A percentile compares a stretch with the other conserved stretches of the same genome.
Evolutionary conservation across 2,797 vertebrate species (phyloP).

Genomic region (Chaetodon trifasciatus): DNA sequence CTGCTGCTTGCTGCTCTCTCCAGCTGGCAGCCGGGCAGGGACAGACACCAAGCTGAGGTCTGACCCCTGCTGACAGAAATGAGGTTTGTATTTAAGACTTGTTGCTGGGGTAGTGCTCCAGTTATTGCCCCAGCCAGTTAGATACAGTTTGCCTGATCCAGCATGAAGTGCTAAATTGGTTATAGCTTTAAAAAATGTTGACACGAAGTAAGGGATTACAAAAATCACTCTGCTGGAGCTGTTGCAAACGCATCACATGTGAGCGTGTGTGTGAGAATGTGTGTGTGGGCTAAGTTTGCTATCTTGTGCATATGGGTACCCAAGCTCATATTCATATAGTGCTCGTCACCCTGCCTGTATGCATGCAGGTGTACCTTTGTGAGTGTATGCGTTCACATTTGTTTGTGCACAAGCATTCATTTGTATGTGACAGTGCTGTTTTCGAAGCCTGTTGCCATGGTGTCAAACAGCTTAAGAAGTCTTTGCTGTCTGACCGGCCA

Average conservation of each 20-base stretch:
- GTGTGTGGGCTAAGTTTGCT: constrained; percentile 25
- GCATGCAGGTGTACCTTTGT: constrained; percentile 8
- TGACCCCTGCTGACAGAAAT: constrained; percentile 84
- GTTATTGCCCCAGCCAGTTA: constrained; percentile 50
- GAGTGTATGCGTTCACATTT: neutral
- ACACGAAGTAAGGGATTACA: constrained; percentile 45
- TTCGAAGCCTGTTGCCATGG: constrained; percentile 68
- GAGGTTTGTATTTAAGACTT: constrained; percentile 68
- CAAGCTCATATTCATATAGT: neutral
- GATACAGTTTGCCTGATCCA: constrained; percentile 59
- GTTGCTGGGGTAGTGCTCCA: constrained; percentile 57
- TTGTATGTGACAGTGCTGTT: constrained; percentile 51
- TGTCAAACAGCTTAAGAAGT: constrained; percentile 72
- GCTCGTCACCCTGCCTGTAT: neutral
- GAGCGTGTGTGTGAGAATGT: constrained; percentile 12
- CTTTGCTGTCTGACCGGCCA: constrained; percentile 68
- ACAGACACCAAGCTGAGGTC: constrained; percentile 75
- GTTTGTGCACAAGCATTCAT: constrained; percentile 31
- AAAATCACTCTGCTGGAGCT: constrained; percentile 30
- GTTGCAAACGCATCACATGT: constrained; percentile 32
- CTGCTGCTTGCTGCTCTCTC: constrained; percentile 36
- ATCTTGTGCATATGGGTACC: constrained; percentile 4
- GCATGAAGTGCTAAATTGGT: constrained; percentile 70
- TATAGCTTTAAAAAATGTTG: constrained; percentile 67
- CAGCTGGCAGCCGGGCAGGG: constrained; percentile 51